Percentiles rank a stretch among this genome's conserved stretches.
Evolutionary conservation across 2,888 invertebrate species (phyloP).

Genomic region (Catocala fraxini): DNA sequence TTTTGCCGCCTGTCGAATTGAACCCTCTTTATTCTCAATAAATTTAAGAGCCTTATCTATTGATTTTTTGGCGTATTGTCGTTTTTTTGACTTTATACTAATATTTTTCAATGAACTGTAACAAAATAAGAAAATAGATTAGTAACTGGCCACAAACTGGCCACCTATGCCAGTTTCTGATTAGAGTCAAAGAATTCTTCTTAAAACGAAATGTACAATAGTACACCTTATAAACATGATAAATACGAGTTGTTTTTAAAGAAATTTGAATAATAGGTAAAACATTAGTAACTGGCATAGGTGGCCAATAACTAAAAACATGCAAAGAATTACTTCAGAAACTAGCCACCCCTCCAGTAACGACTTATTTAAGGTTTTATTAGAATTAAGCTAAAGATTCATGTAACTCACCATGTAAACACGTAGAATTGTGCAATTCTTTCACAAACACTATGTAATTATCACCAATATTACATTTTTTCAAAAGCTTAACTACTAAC

Average conservation of each 20-base stretch:
- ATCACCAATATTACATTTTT: no score
- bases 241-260: conserved; percentile 1
- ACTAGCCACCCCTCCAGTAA: neutral
- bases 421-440: neutral
- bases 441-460: no score
- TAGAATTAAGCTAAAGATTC: conserved; percentile 7
- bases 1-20: conserved; percentile 17
- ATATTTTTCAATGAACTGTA: conserved; percentile 9
- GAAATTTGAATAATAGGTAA: neutral
- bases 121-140: conserved; percentile 10
- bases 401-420: conserved; percentile 5
- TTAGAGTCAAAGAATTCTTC: conserved; percentile 13
- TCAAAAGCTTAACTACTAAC: no score
- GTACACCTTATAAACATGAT: conserved; percentile 9
- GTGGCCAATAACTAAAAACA: neutral
- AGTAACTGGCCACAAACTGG: conserved; percentile 18
- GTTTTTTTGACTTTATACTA: no score
- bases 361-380: neutral
- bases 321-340: no score
- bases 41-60: conserved; percentile 12
- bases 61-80: conserved; percentile 3
- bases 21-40: conserved; percentile 17
- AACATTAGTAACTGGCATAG: conserved; percentile 2
- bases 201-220: conserved; percentile 8
- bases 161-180: conserved; percentile 20